Base-by-base conservation (phyloP, 2,113 vertebrate genomes). In the Clarias batrachus region DNA sequence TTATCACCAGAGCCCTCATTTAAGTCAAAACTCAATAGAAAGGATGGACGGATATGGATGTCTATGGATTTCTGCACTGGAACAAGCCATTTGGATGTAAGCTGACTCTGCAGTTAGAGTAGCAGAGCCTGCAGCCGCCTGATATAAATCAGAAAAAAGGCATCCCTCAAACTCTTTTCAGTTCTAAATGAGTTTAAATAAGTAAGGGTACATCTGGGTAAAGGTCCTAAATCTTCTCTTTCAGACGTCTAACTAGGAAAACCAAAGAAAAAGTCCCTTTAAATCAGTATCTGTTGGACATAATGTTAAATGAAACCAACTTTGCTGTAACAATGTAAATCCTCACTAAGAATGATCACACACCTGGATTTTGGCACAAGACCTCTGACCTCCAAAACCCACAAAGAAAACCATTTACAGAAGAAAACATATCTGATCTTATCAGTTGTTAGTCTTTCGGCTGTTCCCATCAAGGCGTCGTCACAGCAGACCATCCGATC, bases 1-100 rank as follows among this genome's bases (percentile, higher is more conserved):
- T 80, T 60, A 80, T 80, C 27, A 80, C 77, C 70, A 19, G 71
- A 52, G n/a, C 6, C 23, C 73, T 77, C 74, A 77, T 27, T 77
- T 77, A 77, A 19, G 10, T 37, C 57, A 80, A 21, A 80, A 80
- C 57, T 23, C 56, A 59, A 80, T 80, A 80, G 78, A 80, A 80
- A 60, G 23, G 57, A 80, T 23, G 30, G 78, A 33, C 21, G 21
- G 77, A 33, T 62, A 62, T 14, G 56, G 27, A 60, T 23, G 17
- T 25, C 11, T 4, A 57, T 30, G 57, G 57, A 62, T 80, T 60
- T 60, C 56, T 3, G 17, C n/a, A 11, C 74, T 56, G 23, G 27
- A 77, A 77, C n/a, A 9, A 77, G 25, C 54, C 77, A 23, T 33
- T 60, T 59, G 27, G 78, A 80, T 11, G 30, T 4, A 37, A 80